Percentiles rank a stretch among this genome's conserved stretches.
These are phyloP conservation scores for Vanacampus margaritifer DNA, from an alignment of 2,113 vertebrate genomes.

Conservation along the genomic window DNA sequence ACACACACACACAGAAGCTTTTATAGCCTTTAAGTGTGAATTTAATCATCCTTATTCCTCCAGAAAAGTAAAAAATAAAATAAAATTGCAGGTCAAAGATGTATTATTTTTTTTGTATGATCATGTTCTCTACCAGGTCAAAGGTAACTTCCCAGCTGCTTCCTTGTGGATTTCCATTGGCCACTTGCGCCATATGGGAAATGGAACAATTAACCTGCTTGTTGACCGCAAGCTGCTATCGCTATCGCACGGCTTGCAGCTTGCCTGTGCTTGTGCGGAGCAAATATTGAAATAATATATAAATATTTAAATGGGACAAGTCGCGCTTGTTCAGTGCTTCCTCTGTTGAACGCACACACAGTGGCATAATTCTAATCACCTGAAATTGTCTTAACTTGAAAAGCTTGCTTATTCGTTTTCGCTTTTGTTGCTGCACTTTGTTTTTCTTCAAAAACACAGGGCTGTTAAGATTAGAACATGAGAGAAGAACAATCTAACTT, in stretches of 20 bases:
- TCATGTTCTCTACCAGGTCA: neutral
- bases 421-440: too few species aligned
- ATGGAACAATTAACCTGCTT: conserved; percentile 64
- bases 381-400: too few species aligned
- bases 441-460: too few species aligned
- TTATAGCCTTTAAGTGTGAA: conserved; percentile 54
- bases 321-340: neutral
- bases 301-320: neutral
- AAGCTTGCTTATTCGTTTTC: too few species aligned
- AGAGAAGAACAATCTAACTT: too few species aligned
- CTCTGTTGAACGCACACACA: neutral
- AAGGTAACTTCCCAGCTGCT: conserved; percentile 16
- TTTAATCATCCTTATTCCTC: conserved; percentile 37
- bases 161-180: conserved; percentile 17
- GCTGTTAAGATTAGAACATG: too few species aligned
- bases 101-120: neutral
- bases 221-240: conserved; percentile 58
- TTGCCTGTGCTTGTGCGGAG: conserved; percentile 11
- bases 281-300: neutral
- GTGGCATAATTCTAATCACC: neutral
- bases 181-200: conserved; percentile 38
- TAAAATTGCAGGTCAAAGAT: neutral
- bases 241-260: conserved; percentile 29
- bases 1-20: conserved; percentile 36
- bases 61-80: conserved; percentile 23